Conservation (phyloP, 2,888 invertebrate genomes). For the Yponomeuta malinellus region DNA sequence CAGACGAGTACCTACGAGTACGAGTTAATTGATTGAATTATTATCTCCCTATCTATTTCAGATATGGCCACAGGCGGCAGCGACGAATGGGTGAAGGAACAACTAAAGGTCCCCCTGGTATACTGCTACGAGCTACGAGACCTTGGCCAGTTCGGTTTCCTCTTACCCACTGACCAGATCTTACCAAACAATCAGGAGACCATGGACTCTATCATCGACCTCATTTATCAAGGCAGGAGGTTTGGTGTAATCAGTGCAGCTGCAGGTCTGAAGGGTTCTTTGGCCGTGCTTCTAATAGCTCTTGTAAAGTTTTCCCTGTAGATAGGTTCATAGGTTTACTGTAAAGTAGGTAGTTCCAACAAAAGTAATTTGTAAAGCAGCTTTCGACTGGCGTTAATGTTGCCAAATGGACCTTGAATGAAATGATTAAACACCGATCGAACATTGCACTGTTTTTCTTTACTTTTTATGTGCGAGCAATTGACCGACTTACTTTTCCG, state of each 20-base stretch:
- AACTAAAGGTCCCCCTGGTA: slow-evolving; percentile 41
- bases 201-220: slow-evolving; percentile 62
- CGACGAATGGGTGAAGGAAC: slow-evolving; percentile 53
- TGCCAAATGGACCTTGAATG: no score
- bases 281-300: slow-evolving; percentile 3
- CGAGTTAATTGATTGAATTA: no score
- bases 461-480: no score
- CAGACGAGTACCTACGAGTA: no score
- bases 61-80: slow-evolving; percentile 41
- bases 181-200: slow-evolving; percentile 69
- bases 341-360: not conserved
- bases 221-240: slow-evolving; percentile 46
- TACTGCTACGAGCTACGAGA: slow-evolving; percentile 73
- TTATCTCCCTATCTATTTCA: slow-evolving; percentile 21
- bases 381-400: no score
- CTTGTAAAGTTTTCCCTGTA: not conserved
- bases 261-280: not conserved
- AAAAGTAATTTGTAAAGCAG: no score
- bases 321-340: not conserved
- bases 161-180: slow-evolving; percentile 77
- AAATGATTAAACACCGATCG: no score
- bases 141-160: slow-evolving; percentile 73
- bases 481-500: no score
- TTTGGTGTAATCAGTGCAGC: slow-evolving; percentile 33
- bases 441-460: no score